Evolutionary conservation across 2,888 invertebrate genomes (phyloP), one percentile per base, ranked within the genome.

Genomic region (Lepidochitona cinerea): DNA sequence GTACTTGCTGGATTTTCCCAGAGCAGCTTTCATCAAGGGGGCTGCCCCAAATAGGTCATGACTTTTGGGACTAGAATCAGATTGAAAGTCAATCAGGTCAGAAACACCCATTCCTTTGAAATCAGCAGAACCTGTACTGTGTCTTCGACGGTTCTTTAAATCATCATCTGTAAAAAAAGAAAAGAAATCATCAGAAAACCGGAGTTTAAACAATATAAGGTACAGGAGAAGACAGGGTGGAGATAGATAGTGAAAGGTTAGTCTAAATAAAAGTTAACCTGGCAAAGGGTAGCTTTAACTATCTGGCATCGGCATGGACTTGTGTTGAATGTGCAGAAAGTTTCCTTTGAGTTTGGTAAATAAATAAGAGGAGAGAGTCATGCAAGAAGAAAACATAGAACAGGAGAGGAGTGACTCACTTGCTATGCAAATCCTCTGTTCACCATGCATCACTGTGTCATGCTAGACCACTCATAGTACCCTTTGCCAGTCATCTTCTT

Each of bases 1-100:
- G 86, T 95, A 95, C 84, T 95, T 95, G 29, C 84, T 80, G 26
- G 94, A 94, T 37, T 95, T 92, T 87, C 95, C 84, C 37, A 88
- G 77, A 4, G 88, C 89, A 33, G 87, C 84, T 75, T 87, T 84
- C 37, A 86, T 80, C 65, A 84, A 70, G 4, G 84, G 75, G 7
- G 82, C 79, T 23, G 84, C 79, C 9, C 75, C 79, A 74, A 83
- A 82, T 64, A 85, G 72, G 68, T 84, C 85, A 67, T 83, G 82
- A n/a, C 84, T 80, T 66, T 80, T 81, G 69, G 74, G 53, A 54
- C 53, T 36, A 9, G 67, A n/a, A 52, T 72, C 72, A 32, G 68
- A 52, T 32, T 72, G 66, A 36, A 72, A 67, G 32, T 68, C 72
- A 36, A 68, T 68, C 23, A 72, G 68, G 52, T 72, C 72, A 14